Evolutionary conservation across 2,113 vertebrate genomes (phyloP).

Genomic region (Hemiscyllium ocellatum): DNA sequence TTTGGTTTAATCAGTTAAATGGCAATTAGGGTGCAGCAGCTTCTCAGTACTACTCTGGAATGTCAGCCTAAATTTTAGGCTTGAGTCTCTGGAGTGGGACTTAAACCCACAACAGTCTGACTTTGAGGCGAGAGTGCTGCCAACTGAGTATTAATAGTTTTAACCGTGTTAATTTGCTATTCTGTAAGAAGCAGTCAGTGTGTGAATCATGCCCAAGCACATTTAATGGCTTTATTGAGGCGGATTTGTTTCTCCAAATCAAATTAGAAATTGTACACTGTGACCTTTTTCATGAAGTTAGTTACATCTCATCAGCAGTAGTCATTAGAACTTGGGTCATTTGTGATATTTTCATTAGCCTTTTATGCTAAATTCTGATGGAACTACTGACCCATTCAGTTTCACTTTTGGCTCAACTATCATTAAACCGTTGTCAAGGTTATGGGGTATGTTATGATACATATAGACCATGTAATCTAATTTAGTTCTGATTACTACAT

Average conservation of each 20-base stretch:
- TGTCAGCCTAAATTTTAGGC: background rate
- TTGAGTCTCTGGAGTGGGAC: too few relatives aligned
- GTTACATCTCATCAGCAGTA: constrained; percentile 5
- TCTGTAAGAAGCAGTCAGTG: background rate
- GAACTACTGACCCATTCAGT: constrained; percentile 11
- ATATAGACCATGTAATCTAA: background rate
- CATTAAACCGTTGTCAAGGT: background rate
- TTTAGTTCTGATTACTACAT: background rate
- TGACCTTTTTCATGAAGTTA: constrained; percentile 18
- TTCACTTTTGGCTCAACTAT: background rate
- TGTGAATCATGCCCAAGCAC: background rate
- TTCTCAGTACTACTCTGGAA: background rate
- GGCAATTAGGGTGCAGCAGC: background rate
- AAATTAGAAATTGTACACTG: constrained; percentile 15
- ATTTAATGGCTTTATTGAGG: background rate
- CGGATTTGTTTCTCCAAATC: constrained; percentile 26
- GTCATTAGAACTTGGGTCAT: background rate
- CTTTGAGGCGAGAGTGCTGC: background rate
- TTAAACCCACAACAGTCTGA: background rate
- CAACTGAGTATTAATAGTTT: background rate
- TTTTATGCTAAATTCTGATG: constrained; percentile 15
- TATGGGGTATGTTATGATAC: background rate
- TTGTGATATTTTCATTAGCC: constrained; percentile 5
- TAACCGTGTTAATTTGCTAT: background rate
- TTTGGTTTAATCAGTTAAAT: background rate